A percentile compares a stretch with the other conserved stretches of the same genome.
phyloP scores from a whole-genome alignment of 2,113 vertebrate species.

The human (Homo sapiens) region GRCh38 chr9:89641501-89642000 shows the following conservation, averaged over 20 bases:
- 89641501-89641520: background rate
- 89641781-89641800: fast-evolving
- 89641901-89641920: fast-evolving
- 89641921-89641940: background rate
- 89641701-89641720: background rate
- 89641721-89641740: background rate
- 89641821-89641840: background rate
- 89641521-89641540: background rate
- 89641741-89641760: background rate
- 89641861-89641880: fast-evolving
- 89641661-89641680: background rate
- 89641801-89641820: background rate
- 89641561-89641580: background rate
- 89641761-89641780: background rate
- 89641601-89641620: background rate
- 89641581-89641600: background rate
- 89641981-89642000: background rate
- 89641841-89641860: background rate
- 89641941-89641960: no score
- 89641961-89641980: background rate
- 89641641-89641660: background rate
- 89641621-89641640: fast-evolving
- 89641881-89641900: fast-evolving
- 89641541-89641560: background rate
- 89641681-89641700: background rate